Percentiles rank a stretch among this genome's conserved stretches.
Evolutionary conservation across 2,888 invertebrate genomes (phyloP).

Genomic region (Eucriotettix oculatus): DNA sequence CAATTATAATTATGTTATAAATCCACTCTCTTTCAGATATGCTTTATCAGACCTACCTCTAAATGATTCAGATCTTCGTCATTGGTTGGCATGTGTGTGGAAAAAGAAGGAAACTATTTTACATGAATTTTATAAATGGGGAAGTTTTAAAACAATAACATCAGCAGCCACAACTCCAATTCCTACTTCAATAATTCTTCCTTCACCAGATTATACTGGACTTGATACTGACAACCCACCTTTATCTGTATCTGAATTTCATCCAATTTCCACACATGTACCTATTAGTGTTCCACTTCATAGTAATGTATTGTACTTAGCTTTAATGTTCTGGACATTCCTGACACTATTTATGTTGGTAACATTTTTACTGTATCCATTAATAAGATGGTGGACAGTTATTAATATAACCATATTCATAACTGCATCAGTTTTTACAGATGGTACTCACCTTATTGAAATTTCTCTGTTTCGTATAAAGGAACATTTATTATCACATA

Average conservation of each 20-base stretch:
- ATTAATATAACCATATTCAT: slow-evolving; percentile 36
- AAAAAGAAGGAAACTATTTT: slow-evolving; percentile 43
- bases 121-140: slow-evolving; percentile 38
- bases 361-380: slow-evolving; percentile 23
- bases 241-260: background rate
- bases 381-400: slow-evolving; percentile 37
- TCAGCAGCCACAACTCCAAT: background rate
- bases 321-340: slow-evolving; percentile 48
- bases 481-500: background rate
- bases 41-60: slow-evolving; percentile 38
- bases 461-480: slow-evolving; percentile 31
- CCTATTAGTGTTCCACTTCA: background rate
- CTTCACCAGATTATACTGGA: slow-evolving; percentile 8
- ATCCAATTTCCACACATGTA: too few species aligned
- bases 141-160: slow-evolving; percentile 23
- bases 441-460: slow-evolving; percentile 47
- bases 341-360: slow-evolving; percentile 31
- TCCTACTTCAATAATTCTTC: background rate
- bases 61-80: slow-evolving; percentile 36
- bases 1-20: background rate
- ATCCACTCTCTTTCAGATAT: slow-evolving; percentile 31
- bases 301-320: slow-evolving; percentile 27
- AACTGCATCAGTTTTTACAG: slow-evolving; percentile 34
- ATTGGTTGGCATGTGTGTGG: slow-evolving; percentile 51
- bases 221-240: background rate